Conservation (phyloP, 2,888 invertebrate species). For the Escarpia spicata region DNA sequence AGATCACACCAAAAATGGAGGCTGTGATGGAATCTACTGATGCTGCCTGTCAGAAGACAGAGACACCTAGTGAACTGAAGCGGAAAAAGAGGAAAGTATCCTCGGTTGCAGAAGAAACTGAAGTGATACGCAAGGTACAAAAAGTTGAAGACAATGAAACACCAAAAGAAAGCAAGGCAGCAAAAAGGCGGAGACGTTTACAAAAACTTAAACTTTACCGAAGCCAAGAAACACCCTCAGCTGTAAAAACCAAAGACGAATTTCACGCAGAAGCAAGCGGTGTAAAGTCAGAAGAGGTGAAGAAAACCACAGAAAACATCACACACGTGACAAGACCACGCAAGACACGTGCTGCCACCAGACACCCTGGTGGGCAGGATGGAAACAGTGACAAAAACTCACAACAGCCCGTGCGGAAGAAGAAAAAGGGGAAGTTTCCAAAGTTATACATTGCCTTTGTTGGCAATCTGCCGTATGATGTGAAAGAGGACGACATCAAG, state of each 20-base stretch:
- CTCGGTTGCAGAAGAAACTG: not conserved
- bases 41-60: not conserved
- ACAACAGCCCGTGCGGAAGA: not conserved
- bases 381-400: not conserved
- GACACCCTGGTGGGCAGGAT: not conserved
- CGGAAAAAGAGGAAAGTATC: not conserved
- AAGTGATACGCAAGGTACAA: not conserved
- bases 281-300: not conserved
- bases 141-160: not conserved
- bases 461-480: constrained; percentile 1
- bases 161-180: not conserved
- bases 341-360: not conserved
- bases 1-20: not conserved
- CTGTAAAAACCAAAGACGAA: not conserved
- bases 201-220: constrained; percentile 9
- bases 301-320: not conserved
- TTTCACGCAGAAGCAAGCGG: not conserved
- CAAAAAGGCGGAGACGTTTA: constrained; percentile 10
- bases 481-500: not conserved
- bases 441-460: not conserved
- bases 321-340: not conserved
- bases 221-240: not conserved
- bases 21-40: not conserved
- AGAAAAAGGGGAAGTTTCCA: constrained; percentile 13
- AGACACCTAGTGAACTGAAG: not conserved